Percentiles rank a stretch among this genome's conserved stretches.
phyloP scores from a whole-genome alignment of 2,797 vertebrate species.

The Mormyrus proboscirostris region DNA sequence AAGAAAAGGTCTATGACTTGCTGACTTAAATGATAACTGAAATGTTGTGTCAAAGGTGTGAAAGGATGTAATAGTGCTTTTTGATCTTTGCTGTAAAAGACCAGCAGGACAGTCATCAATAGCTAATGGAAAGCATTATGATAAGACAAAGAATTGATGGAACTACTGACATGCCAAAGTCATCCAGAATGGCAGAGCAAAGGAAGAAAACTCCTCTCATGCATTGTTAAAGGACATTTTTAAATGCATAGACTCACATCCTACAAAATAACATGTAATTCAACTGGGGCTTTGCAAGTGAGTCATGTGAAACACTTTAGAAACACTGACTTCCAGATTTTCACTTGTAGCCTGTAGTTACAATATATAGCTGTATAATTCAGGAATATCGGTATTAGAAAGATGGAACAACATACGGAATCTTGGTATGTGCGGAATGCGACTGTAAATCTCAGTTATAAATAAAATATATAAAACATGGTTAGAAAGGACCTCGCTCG shows the following conservation, averaged over 20 bases:
- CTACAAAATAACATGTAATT: neutral
- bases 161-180: neutral
- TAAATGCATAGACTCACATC: neutral
- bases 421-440: neutral
- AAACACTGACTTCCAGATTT: neutral
- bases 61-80: neutral
- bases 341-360: neutral
- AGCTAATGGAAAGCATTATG: neutral
- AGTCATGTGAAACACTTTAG: neutral
- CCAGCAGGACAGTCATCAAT: neutral
- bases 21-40: neutral
- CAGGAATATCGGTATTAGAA: neutral
- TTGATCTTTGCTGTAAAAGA: neutral
- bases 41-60: neutral
- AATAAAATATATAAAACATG: neutral
- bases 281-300: neutral
- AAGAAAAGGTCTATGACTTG: neutral
- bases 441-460: neutral
- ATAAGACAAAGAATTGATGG: neutral
- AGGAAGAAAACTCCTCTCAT: neutral
- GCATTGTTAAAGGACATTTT: neutral
- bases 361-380: neutral
- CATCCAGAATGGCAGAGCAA: neutral
- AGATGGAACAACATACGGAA: neutral
- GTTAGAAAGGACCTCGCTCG: neutral